A percentile compares a stretch with the other conserved stretches of the same genome.
Evolutionary conservation across 2,888 invertebrate genomes (phyloP).

Genomic region (Melanostoma scalare): DNA sequence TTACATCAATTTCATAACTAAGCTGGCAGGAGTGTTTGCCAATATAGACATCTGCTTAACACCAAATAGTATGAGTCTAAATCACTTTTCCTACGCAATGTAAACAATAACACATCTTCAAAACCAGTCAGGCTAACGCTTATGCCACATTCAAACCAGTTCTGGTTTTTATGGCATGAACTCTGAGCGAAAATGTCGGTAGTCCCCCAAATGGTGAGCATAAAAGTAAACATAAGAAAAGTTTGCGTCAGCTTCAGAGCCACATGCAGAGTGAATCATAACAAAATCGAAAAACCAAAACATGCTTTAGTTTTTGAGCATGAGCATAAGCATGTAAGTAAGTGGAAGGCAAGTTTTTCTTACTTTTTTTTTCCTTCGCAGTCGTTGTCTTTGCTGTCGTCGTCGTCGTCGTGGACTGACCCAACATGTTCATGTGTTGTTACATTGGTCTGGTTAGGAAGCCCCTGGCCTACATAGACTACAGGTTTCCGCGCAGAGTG

Average conservation of each 20-base stretch:
- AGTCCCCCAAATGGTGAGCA: constrained; percentile 21
- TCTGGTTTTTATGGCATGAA: no score
- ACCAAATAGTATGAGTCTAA: no score
- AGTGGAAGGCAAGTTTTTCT: constrained; percentile 40
- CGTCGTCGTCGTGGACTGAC: constrained; percentile 5
- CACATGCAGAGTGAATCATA: constrained; percentile 64
- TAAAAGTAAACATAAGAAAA: constrained; percentile 47
- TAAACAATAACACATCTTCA: constrained; percentile 48
- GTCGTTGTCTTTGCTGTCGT: constrained; percentile 4
- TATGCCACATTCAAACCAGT: no score
- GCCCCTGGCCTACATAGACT: constrained; percentile 71
- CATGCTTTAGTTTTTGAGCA: constrained; percentile 24
- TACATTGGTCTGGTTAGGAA: constrained; percentile 71
- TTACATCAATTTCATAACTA: no score
- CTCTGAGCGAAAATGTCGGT: background rate
- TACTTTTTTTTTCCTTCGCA: constrained; percentile 2
- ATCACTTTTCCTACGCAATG: background rate
- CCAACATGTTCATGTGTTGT: constrained; percentile 37
- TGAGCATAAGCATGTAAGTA: constrained; percentile 23
- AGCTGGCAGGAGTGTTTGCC: no score
- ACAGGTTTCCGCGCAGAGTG: constrained; percentile 65
- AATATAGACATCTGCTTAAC: no score
- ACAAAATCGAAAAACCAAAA: constrained; percentile 54
- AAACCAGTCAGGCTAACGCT: constrained; percentile 23
- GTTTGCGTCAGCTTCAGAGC: constrained; percentile 24